phyloP scores from a whole-genome alignment of 1,140 invertebrate genomes.

The Cydia fagiglandana region DNA sequence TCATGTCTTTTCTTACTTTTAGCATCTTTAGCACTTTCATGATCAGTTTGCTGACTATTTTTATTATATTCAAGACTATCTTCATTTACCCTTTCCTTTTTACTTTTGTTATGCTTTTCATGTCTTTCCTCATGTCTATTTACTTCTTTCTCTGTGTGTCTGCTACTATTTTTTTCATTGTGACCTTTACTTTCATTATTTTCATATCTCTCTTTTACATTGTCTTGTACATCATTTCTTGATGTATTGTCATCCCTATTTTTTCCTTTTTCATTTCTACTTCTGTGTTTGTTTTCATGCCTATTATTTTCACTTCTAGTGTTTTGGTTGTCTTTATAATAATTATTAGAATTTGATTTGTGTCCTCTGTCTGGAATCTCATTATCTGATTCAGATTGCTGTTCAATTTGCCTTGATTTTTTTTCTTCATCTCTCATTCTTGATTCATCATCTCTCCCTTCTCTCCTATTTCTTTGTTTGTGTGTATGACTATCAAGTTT shows the following conservation, averaged over 20 bases:
- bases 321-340: neutral
- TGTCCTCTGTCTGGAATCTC: neutral
- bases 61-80: neutral
- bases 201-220: neutral
- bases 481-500: neutral
- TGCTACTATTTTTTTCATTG: neutral
- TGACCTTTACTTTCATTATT: neutral
- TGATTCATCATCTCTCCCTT: neutral
- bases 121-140: conserved; percentile 3
- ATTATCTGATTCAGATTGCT: neutral
- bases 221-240: neutral
- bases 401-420: neutral
- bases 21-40: neutral
- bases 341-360: neutral
- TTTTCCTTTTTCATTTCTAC: conserved; percentile 7
- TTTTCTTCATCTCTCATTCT: neutral
- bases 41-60: neutral
- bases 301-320: conserved; percentile 5
- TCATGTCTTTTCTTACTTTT: neutral
- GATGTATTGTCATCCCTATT: neutral
- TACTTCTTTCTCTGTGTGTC: neutral
- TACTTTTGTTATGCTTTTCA: conserved; percentile 7
- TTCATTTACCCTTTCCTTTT: neutral
- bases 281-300: neutral
- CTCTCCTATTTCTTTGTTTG: conserved; percentile 7